Conservation (phyloP, 2,797 vertebrate species). For the Phrynocephalus forsythii region DNA sequence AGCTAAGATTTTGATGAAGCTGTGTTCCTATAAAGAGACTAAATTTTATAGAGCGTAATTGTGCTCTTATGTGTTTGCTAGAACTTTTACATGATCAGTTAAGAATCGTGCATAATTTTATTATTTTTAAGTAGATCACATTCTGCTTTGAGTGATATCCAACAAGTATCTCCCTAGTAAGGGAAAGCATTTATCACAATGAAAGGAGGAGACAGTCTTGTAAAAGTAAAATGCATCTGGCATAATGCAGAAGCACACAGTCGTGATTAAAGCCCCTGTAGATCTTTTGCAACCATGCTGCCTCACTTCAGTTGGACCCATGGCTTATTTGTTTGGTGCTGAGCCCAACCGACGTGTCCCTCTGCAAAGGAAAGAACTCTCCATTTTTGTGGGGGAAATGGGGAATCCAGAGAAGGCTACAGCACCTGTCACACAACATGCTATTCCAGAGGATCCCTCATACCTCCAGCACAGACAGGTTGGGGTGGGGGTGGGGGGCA, state of each 20-base stretch:
- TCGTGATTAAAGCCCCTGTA: background rate
- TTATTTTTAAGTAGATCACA: background rate
- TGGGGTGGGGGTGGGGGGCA: background rate
- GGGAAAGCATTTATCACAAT: too few relatives aligned
- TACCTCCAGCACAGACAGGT: background rate
- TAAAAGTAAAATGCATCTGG: background rate
- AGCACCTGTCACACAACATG: background rate
- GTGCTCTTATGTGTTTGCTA: background rate
- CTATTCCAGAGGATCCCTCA: too few relatives aligned
- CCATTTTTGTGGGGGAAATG: background rate
- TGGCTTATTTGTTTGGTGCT: background rate
- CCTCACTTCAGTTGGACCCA: background rate
- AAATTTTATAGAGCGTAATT: background rate
- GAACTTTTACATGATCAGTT: background rate
- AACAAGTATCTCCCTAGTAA: too few relatives aligned
- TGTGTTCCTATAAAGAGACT: background rate
- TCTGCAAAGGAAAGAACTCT: too few relatives aligned
- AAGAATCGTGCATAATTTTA: background rate
- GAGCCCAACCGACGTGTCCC: too few relatives aligned
- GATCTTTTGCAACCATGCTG: background rate
- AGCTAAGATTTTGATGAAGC: background rate
- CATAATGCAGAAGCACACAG: background rate
- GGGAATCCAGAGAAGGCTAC: background rate
- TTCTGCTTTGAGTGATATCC: background rate
- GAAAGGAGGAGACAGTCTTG: background rate